Percentiles rank a stretch among this genome's conserved stretches.
phyloP scores from a whole-genome alignment of 23 tunicate species.

The Diplosoma virens region DNA sequence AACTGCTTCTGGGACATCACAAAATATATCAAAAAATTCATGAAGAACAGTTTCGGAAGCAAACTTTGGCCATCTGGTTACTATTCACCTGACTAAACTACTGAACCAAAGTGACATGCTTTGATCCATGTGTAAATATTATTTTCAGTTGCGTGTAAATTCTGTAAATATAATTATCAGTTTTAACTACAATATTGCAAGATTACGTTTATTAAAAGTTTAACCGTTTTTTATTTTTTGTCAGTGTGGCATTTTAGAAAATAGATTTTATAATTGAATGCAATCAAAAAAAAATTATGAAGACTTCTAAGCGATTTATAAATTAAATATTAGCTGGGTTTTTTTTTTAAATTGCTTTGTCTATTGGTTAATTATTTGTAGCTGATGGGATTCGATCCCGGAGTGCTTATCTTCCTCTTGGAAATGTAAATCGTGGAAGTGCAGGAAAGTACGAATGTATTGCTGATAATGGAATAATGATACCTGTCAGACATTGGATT shows the following conservation, averaged over 20 bases:
- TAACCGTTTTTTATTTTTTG: not conserved
- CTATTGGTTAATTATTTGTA: constrained; percentile 3
- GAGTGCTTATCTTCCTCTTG: constrained; percentile 60
- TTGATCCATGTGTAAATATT: too few relatives aligned
- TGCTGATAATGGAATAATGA: constrained; percentile 63
- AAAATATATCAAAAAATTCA: too few relatives aligned
- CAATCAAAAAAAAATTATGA: not conserved
- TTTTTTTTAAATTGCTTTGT: not conserved
- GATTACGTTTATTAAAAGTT: not conserved
- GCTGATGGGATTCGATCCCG: constrained; percentile 74
- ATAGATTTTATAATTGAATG: too few relatives aligned
- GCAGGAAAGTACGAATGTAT: constrained; percentile 80
- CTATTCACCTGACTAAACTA: too few relatives aligned
- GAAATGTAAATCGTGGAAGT: constrained; percentile 51
- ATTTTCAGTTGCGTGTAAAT: too few relatives aligned
- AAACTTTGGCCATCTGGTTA: too few relatives aligned
- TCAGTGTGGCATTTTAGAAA: too few relatives aligned
- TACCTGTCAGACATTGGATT: constrained; percentile 50
- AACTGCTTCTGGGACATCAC: too few relatives aligned
- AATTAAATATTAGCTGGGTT: not conserved
- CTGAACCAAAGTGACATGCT: too few relatives aligned
- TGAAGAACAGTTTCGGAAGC: too few relatives aligned
- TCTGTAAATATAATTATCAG: too few relatives aligned
- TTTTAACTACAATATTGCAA: not conserved
- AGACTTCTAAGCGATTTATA: not conserved